Base-by-base conservation (phyloP, 2,888 invertebrate genomes). In the Amiota communis region DNA sequence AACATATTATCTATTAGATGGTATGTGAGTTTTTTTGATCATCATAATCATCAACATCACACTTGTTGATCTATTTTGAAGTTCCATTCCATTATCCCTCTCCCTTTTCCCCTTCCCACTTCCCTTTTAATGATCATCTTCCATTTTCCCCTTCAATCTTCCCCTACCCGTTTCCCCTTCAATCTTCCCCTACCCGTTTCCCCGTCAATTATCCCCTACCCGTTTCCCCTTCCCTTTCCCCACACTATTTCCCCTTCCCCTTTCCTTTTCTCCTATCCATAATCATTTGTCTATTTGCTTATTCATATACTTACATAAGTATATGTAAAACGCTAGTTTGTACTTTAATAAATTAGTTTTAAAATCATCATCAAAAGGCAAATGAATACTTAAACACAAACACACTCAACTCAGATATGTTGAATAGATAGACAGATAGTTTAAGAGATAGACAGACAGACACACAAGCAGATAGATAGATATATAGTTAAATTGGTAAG, bases 261-360 rank as follows among this genome's bases (percentile, higher is more conserved):
- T 2, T 23, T 23, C 1, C 23, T 3, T 2, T 23, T 23, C 23
- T 23, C 23, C 12, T 51, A n/a, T 12, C 6, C 4, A n/a, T n/a
- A 53, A n/a, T 53, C 53, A 53, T 53, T 53, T 53, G 53, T n/a
- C n/a, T 53, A 53, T 53, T 53, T n/a, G 53, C 13, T 53, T n/a
- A 53, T 53, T 53, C 12, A 53, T 53, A 53, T 4, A n/a, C n/a
- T n/a, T n/a, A 51, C 4, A 51, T 6, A 51, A 11, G 51, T 11
- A n/a, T 1, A 4, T 51, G 4, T 53, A n/a, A 8, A 53, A 53
- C 15, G 48, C 20, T 47, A 23, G 64, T 73, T 65, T 73, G 53
- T 59, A 23, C 49, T 69, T 70, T 73, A 73, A 73, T 72, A 73
- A 73, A 73, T 73, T 73, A 65, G 53, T 73, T 73, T 73, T 65